Evolutionary conservation across 2,888 invertebrate species (phyloP), one percentile per base, ranked within the genome.

Genomic region (Cotesia congregata): DNA sequence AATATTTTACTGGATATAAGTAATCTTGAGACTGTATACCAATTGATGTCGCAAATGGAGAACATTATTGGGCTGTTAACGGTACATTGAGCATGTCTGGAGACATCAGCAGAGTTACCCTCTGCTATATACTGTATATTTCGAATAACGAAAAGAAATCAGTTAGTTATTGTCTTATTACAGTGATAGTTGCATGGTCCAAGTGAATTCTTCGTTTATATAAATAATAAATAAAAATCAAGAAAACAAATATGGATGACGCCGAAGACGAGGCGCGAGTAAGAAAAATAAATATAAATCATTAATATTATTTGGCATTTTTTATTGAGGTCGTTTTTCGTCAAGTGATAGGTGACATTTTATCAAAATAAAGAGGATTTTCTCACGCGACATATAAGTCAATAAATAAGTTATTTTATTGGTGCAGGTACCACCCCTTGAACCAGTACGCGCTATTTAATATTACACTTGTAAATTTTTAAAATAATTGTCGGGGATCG

Each of bases 191-290:
- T 82, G 83, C 78, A 83, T 75, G 81, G 82, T 82, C 78, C 38
- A 38, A 30, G 20, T 39, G 9, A 41, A 30, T 64, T 39, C 40
- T n/a, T 9, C 15, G 69, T 6, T 15, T 59, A 15, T 15, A 20
- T 30, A 50, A 17, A 69, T 76, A 73, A 67, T 77, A 72, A 59
- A 70, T 12, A 50, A 9, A 50, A 12, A 50, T 50, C 12, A 50
- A 50, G 1, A 50, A 2, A 0, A 50, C 67, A 71, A 71, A 74
- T 65, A 88, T 87, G 87, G 80, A 82, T 68, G 88, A 88, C 75
- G 86, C 85, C 68, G 83, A 80, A 76, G 85, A 87, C 39, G 89
- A 89, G 77, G 89, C 88, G 41, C 86, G 82, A 86, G 89, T 89
- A 84, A 89, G 89, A 64, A 75, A 68, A 30, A 30, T 30, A 30